Conservation (phyloP, 2,113 vertebrate species). For the Chlamydotis undulata region DNA sequence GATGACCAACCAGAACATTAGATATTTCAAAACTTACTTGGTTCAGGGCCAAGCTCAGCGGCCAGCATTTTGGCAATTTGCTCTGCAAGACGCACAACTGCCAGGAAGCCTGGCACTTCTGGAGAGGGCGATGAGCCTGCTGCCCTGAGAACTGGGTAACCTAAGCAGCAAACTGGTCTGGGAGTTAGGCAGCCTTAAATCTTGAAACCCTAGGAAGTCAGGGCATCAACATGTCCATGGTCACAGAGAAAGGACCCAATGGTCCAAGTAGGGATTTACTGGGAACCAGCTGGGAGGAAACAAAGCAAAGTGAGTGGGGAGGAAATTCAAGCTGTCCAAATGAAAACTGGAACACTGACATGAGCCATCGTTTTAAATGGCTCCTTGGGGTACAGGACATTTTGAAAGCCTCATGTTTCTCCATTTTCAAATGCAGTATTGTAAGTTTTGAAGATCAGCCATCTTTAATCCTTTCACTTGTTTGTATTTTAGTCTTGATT, state of each 20-base stretch:
- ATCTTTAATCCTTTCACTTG: background rate
- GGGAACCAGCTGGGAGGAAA: background rate
- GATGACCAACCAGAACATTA: background rate
- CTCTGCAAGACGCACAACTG: rapidly evolving
- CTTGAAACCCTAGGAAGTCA: background rate
- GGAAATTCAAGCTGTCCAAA: background rate
- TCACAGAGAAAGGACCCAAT: background rate
- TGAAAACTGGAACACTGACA: background rate
- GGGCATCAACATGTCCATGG: background rate
- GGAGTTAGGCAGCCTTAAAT: background rate
- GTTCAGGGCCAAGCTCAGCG: background rate
- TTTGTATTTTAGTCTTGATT: background rate
- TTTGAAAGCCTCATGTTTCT: background rate
- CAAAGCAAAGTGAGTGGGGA: background rate
- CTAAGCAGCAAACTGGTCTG: background rate
- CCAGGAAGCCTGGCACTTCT: background rate
- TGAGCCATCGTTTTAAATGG: background rate
- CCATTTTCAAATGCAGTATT: background rate
- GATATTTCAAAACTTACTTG: background rate
- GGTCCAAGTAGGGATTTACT: background rate
- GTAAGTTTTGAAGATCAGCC: background rate
- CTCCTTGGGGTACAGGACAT: background rate
- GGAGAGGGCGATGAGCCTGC: background rate
- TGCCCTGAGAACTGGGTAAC: background rate
- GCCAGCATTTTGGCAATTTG: background rate